Evolutionary conservation across 2,113 vertebrate species (phyloP), one percentile per base, ranked within the genome.

Genomic region (Catharus bicknelli): DNA sequence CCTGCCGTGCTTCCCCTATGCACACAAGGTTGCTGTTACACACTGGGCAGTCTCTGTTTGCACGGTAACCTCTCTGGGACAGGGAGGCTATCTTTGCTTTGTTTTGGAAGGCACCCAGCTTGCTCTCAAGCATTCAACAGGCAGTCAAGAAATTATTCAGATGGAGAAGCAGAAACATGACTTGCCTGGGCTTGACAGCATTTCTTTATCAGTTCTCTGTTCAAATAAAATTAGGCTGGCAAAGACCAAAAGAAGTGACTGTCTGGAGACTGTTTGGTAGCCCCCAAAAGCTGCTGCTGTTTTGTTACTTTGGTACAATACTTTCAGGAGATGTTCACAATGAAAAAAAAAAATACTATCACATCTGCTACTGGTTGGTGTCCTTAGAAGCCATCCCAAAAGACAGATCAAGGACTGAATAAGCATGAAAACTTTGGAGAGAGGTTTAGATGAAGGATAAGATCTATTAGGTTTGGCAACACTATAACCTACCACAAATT

Each of bases 91-190:
- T 95, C 94, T 93, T 53, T 79, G 61, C 85, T 93, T 95, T 86
- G 68, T 67, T 94, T 95, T 95, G 94, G 94, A 96, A 96, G 76
- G 90, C 85, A 8, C 72, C 82, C 83, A 95, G 67, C 64, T 88
- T 67, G 62, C 87, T 96, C 64, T 95, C 87, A 94, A 94, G 82
- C 82, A 86, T 89, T 95, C 90, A 93, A 88, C 72, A 83, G 70
- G 84, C 94, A 90, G 84, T 96, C 91, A 94, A 94, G 66, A 94
- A 94, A 90, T 94, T 6, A 93, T 91, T 96, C 90, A 95, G 91
- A 89, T 90, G 82, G 82, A 92, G 85, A 83, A 91, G 68, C 75
- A 96, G 91, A 95, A 93, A 94, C 63, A 83, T 10, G 51, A 74
- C 90, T 95, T 94, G 94, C 82, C 82, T 69, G 72, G 85, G 67